These are phyloP conservation scores for Panagrolaimus sp. DNA, from an alignment of 1,140 invertebrate genomes.

Conservation along the genomic window DNA sequence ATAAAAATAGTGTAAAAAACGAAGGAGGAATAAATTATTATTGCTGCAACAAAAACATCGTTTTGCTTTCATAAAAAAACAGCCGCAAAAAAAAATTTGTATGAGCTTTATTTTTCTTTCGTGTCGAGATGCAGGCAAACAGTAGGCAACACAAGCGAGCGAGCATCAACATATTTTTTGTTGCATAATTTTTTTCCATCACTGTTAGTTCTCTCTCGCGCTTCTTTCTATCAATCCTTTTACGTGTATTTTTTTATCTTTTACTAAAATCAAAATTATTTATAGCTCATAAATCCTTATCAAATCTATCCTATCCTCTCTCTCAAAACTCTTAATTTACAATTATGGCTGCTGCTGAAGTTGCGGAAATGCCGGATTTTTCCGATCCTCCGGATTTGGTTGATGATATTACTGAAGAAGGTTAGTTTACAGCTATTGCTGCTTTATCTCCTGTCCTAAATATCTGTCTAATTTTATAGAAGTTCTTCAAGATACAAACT, in stretches of 20 bases:
- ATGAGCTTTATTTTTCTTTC: background rate
- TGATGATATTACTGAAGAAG: constrained; percentile 85
- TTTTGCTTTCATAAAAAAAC: no score
- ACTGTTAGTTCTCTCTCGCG: no score
- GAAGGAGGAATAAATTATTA: no score
- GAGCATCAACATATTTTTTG: no score
- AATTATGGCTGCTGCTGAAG: background rate
- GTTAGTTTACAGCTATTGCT: constrained; percentile 63
- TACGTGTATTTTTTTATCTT: background rate
- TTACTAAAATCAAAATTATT: background rate
- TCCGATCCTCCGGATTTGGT: constrained; percentile 87
- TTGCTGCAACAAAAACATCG: no score
- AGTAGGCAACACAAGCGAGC: constrained; percentile 2
- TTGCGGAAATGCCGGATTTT: constrained; percentile 63
- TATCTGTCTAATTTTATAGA: no score
- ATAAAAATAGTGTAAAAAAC: no score
- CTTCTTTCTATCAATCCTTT: background rate
- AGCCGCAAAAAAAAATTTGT: no score
- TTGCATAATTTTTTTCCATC: background rate
- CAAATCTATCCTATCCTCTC: background rate
- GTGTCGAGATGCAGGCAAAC: constrained; percentile 3
- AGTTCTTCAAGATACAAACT: background rate
- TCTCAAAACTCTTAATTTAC: background rate
- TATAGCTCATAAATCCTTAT: no score
- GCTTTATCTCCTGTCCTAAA: background rate